These are phyloP conservation scores for Colaptes auratus DNA, from an alignment of 2,113 vertebrate species.

Conservation along the genomic window DNA sequence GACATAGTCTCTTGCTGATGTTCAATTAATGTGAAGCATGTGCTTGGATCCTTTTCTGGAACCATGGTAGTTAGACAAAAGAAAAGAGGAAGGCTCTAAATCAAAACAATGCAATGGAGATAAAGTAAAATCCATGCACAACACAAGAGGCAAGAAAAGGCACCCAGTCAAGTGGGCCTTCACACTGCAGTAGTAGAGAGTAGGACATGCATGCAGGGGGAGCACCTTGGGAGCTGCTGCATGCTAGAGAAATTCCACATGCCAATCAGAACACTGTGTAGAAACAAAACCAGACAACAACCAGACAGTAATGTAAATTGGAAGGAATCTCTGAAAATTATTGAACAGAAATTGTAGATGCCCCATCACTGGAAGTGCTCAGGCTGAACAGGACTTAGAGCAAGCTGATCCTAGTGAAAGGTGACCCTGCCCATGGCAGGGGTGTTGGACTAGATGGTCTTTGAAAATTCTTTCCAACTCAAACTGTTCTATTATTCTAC, in stretches of 20 bases:
- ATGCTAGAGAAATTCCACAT: accelerated
- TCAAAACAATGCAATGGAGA: neutral
- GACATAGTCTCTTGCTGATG: neutral
- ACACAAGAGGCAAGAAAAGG: neutral
- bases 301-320: neutral
- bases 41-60: neutral
- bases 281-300: neutral
- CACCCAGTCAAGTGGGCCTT: neutral
- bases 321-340: neutral
- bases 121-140: neutral
- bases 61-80: neutral
- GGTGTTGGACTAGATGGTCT: neutral
- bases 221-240: neutral
- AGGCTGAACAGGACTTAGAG: neutral
- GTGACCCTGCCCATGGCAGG: neutral
- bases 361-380: neutral
- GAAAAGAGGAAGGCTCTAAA: neutral
- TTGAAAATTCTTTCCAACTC: neutral
- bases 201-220: neutral
- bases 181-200: neutral
- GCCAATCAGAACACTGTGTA: neutral
- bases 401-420: neutral
- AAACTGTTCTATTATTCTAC: neutral
- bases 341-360: neutral
- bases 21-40: neutral